Conservation (phyloP, 2,888 invertebrate species). For the Argyresthia goedartella region DNA sequence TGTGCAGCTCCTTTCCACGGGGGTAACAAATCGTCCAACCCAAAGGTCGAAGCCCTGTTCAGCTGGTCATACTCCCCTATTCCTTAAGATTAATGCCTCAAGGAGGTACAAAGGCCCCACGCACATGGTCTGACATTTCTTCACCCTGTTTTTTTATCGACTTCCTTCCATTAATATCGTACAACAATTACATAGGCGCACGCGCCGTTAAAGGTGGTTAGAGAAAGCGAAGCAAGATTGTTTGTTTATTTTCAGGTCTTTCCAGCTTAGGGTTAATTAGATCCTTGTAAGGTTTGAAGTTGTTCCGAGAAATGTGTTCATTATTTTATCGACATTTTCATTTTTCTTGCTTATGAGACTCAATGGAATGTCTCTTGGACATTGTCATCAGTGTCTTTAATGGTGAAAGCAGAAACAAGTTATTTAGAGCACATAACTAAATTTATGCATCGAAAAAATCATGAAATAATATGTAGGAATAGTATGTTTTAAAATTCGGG, state of each 20-base stretch:
- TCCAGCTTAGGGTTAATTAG: neutral
- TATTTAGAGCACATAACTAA: no score
- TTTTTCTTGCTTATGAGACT: no score
- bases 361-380: neutral
- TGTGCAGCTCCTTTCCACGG: no score
- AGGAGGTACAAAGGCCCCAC: conserved; percentile 48
- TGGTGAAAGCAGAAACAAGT: no score
- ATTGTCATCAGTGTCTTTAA: neutral
- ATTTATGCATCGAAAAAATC: no score
- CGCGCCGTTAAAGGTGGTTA: conserved; percentile 59
- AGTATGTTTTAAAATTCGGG: no score
- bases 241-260: conserved; percentile 18
- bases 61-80: conserved; percentile 50
- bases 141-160: conserved; percentile 37
- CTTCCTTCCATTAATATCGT: conserved; percentile 51
- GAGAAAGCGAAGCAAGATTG: conserved; percentile 42
- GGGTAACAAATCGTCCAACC: no score
- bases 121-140: conserved; percentile 47
- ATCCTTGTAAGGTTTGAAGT: neutral
- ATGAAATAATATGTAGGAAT: no score
- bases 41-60: conserved; percentile 18
- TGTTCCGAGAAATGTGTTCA: neutral
- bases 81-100: conserved; percentile 52
- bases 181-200: conserved; percentile 40
- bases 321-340: no score